These are phyloP conservation scores for Camponotus vicinus DNA, from an alignment of 1,140 invertebrate species.

Conservation along the genomic window DNA sequence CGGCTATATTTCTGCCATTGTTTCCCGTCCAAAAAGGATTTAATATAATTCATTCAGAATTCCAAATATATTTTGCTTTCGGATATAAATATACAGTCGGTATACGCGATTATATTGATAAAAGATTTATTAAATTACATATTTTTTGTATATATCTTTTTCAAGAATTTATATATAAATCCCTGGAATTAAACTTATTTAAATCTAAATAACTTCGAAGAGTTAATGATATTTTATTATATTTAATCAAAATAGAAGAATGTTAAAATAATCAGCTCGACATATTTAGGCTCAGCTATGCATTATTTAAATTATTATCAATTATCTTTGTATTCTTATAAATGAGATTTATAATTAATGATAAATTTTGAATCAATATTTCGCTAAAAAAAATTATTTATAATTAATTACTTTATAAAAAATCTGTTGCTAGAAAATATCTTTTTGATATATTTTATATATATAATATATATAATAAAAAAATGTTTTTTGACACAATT, in stretches of 20 bases:
- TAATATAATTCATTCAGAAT: neutral
- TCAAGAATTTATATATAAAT: neutral
- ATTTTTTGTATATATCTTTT: neutral
- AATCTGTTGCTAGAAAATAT: neutral
- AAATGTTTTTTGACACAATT: neutral
- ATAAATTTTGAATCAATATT: neutral
- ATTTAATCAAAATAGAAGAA: neutral
- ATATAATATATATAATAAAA: neutral
- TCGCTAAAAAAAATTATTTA: neutral
- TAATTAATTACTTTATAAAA: neutral
- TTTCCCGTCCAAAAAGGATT: neutral
- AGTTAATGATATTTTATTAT: no score
- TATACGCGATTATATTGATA: neutral
- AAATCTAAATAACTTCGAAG: neutral
- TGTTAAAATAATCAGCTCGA: neutral
- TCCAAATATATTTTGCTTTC: neutral
- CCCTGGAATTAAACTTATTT: neutral
- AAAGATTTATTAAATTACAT: neutral
- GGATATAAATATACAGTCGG: neutral
- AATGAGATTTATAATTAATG: neutral
- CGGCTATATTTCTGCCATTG: slow-evolving; percentile 1
- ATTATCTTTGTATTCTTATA: neutral
- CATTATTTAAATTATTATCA: neutral
- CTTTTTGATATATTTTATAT: neutral
- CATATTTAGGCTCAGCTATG: neutral